Base-by-base conservation (phyloP, 2,888 invertebrate genomes). In the Drosophila paramelanica region DNA sequence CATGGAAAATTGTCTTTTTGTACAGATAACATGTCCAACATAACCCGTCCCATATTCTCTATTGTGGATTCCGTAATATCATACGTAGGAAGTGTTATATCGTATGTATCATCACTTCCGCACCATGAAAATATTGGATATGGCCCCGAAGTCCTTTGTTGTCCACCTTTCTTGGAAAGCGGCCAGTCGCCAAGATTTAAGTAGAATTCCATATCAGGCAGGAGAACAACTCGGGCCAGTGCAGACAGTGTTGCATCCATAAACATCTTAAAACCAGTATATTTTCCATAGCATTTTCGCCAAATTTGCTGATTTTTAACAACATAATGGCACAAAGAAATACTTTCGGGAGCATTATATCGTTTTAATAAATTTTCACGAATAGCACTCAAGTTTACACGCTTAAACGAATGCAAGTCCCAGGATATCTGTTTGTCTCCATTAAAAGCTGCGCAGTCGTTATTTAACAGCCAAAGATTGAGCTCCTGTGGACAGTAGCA, bases 131-230 rank as follows among this genome's bases (percentile, higher is more conserved):
- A 96, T 69, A 99, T 95, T 2, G 99, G 98, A 72, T 95, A 94
- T 11, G 94, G 93, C 13, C 93, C 91, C 0, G 94, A 93, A 8
- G 92, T 92, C 42, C 90, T 92, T 42, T 90, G 89, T 20, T 92
- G 89, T 0, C 90, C 90, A 4, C 92, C 90, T 73, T 93, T 94
- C 64, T 93, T 93, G 2, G 95, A 94, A 25, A 99, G 93, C 0
- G 99, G 99, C 98, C 98, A 99, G 92, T 99, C 99, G 14, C 99
- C 99, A 13, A 99, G 93, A 93, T 99, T 99, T 49, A 97, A 94
- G 78, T 98, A 96, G 87, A 99, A 95, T 92, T 99, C 98, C 83
- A 97, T 93, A 92, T 99, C 96, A 5, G 98, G 98, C 57, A 99
- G 91, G 23, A 93, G 85, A 23, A 96, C 95, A 94, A 98, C 97